phyloP scores from a whole-genome alignment of 2,113 vertebrate genomes.

The Hydrolagus affinis region DNA sequence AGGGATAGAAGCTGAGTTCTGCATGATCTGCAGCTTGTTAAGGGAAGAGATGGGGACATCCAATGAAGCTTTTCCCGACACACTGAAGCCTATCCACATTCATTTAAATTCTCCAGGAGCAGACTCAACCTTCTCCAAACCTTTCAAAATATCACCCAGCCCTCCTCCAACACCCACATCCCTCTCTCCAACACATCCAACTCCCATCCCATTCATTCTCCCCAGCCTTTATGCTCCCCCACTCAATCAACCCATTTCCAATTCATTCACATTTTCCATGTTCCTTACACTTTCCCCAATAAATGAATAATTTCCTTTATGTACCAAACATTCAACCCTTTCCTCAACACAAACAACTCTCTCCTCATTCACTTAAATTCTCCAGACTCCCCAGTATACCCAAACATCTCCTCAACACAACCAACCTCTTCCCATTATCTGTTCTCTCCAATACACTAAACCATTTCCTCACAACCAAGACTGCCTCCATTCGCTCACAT shows the following conservation, averaged over 20 bases:
- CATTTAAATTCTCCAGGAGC: no score
- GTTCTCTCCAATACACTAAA: slow-evolving; percentile 31
- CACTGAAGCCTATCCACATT: no score
- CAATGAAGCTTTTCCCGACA: no score
- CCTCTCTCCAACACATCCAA: not conserved
- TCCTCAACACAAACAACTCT: slow-evolving; percentile 38
- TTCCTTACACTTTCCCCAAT: not conserved
- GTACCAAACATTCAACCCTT: slow-evolving; percentile 35
- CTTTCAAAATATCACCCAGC: no score
- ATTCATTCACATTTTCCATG: not conserved
- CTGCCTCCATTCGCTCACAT: not conserved
- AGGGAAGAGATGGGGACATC: no score
- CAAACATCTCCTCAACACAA: slow-evolving; percentile 39
- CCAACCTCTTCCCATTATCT: slow-evolving; percentile 32
- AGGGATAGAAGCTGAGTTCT: no score
- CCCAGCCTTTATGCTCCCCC: not conserved
- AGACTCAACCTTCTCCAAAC: no score
- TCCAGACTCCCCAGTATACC: slow-evolving; percentile 47
- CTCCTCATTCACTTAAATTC: no score
- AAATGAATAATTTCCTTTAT: not conserved
- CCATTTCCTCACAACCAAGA: not conserved
- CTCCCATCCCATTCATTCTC: not conserved
- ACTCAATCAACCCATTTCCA: slow-evolving; percentile 31
- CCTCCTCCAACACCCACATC: no score
- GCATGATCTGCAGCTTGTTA: no score